Conservation (phyloP, 2,888 invertebrate species). For the Masnerella sp. region DNA sequence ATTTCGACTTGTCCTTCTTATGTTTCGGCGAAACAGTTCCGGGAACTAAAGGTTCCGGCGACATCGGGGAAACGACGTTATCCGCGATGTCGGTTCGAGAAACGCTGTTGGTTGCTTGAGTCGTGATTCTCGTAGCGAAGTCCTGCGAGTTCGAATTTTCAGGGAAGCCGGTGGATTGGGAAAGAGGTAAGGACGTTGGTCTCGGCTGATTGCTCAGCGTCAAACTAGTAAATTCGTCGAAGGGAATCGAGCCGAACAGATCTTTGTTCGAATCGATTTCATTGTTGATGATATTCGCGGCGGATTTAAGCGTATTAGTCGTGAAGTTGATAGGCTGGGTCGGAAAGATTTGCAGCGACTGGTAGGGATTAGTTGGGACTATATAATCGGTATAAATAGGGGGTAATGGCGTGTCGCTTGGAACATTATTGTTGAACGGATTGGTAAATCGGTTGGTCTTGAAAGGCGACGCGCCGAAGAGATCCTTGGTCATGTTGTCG, state of each 20-base stretch:
- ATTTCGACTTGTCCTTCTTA: slow-evolving; percentile 77
- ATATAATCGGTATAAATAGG: slow-evolving; percentile 46
- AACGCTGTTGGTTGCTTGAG: slow-evolving; percentile 68
- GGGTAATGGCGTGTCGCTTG: slow-evolving; percentile 42
- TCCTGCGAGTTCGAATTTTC: slow-evolving; percentile 64
- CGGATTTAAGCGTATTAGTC: neutral
- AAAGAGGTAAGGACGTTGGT: slow-evolving; percentile 72
- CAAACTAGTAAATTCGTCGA: slow-evolving; percentile 72
- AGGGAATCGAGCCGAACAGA: slow-evolving; percentile 75
- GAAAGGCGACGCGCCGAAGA: slow-evolving; percentile 77
- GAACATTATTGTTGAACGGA: slow-evolving; percentile 68
- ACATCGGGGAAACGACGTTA: slow-evolving; percentile 68
- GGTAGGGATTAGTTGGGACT: slow-evolving; percentile 39
- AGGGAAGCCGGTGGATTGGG: slow-evolving; percentile 69
- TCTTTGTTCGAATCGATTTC: slow-evolving; percentile 66
- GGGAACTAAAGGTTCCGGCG: slow-evolving; percentile 71
- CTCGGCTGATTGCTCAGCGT: slow-evolving; percentile 66
- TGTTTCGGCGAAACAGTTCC: slow-evolving; percentile 67
- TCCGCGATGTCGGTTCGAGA: slow-evolving; percentile 63
- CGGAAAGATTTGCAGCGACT: slow-evolving; percentile 46
- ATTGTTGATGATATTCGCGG: slow-evolving; percentile 8
- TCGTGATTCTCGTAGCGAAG: slow-evolving; percentile 65
- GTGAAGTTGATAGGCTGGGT: slow-evolving; percentile 39
- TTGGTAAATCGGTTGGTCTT: slow-evolving; percentile 71
- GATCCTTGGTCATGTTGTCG: slow-evolving; percentile 66